Evolutionary conservation across 2,888 invertebrate species (phyloP).

Genomic region (Leucophora obtusa): DNA sequence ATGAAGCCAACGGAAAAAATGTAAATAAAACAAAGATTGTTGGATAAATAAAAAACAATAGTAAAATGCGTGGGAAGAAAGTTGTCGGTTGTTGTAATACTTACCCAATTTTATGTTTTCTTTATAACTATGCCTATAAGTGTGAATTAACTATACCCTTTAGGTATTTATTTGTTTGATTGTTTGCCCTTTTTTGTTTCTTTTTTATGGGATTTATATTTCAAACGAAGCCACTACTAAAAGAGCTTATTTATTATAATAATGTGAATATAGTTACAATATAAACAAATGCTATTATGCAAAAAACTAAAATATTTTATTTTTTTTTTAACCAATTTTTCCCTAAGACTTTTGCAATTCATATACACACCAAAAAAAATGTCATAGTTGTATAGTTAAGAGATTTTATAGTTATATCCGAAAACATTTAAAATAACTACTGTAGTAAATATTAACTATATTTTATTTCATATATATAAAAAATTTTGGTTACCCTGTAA

Average conservation of each 20-base stretch:
- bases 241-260: background rate
- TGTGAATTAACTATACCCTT: background rate
- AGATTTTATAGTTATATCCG: too few species aligned
- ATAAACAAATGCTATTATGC: background rate
- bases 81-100: slow-evolving; percentile 26
- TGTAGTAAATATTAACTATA: too few species aligned
- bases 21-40: slow-evolving; percentile 1
- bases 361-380: too few species aligned
- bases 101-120: slow-evolving; percentile 18
- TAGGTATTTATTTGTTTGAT: background rate
- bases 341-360: background rate
- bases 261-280: background rate
- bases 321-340: background rate
- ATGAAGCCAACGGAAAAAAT: background rate
- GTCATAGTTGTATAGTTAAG: too few species aligned
- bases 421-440: too few species aligned
- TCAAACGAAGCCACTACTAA: background rate
- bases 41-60: slow-evolving; percentile 7
- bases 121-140: too few species aligned
- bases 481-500: too few species aligned
- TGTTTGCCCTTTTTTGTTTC: background rate
- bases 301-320: background rate
- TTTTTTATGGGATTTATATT: too few species aligned
- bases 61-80: slow-evolving; percentile 58
- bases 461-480: too few species aligned